Evolutionary conservation across 2,797 vertebrate species (phyloP), one percentile per base, ranked within the genome.

Genomic region (Esox masquinongy): DNA sequence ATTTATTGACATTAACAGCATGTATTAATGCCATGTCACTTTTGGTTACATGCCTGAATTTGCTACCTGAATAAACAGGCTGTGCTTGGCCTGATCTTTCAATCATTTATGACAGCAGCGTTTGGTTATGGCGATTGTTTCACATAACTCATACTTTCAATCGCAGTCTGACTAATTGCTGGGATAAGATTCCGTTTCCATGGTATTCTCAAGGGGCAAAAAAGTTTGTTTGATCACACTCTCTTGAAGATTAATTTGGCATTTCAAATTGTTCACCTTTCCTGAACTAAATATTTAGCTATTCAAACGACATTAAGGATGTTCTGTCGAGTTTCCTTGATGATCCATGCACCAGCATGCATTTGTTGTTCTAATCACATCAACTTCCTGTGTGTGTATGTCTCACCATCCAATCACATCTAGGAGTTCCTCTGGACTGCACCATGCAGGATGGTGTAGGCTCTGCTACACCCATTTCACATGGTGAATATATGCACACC

Each of bases 211-310:
- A 69, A 1, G 56, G 16, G 3, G 64, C 43, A 34, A 6, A 69
- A 69, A 73, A 53, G 67, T 82, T 85, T 83, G 82, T 85, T 85
- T 86, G 76, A 84, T 82, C 61, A 17, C 74, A 71, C 74, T 39
- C 68, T 79, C 82, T 86, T 82, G 66, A 75, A 85, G 84, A 91
- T 85, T 70, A 79, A 88, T 86, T 4, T 70, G 2, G 75, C 7
- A 24, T 77, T 73, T 56, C 24, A 74, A 59, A 72, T 0, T 61
- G 36, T 77, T 80, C 68, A 81, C 80, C 77, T 39, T 39, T 39
- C 36, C 36, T 39, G 36, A 39, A 39, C 4, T 39, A 39, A 39
- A 39, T 39, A 39, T 79, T 75, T 34, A 72, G 74, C 75, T 59
- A 34, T 83, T 83, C 50, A 73, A 80, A 75, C 80, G 72, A 53